Base-by-base conservation (phyloP, 2,113 vertebrate genomes). In the Benthochromis sp. region DNA sequence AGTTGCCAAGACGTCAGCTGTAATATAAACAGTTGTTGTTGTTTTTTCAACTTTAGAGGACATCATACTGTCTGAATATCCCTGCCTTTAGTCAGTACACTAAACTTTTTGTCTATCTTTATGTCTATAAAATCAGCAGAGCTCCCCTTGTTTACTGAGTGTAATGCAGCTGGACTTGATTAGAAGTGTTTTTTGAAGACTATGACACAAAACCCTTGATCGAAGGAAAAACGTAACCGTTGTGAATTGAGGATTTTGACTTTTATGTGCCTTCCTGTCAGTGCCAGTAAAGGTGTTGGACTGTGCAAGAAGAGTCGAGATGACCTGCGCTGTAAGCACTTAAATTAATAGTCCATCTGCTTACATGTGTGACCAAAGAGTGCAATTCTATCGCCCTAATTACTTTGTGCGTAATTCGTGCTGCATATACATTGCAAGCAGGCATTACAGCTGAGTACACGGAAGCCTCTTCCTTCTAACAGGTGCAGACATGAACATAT, bases 401-500 rank as follows among this genome's bases (percentile, higher is more conserved):
- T 55, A 34, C 29, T 73, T 79, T 53, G 38, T 34, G 24, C 27
- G 66, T 79, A 83, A 73, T 81, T 83, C 43, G 24, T 24, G 38
- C 31, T 86, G 52, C 88, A 36, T 86, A 16, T 82, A 11, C 78
- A 40, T 83, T 66, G 6, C 31, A 53, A 83, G 84, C 43, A 38
- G 66, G 63, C 43, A 87, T 80, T 78, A 84, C 55, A 84, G 78
- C 47, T 73, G 27, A 36, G 54, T 43, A 73, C 82, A 38, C 16
- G 29, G 43, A 86, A 27, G 40, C 43, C 13, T 71, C 50, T 83
- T 79, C 59, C 86, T 78, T 38, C 52, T 83, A 87, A 87, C 81
- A 88, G 78, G 85, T 86, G 82, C 80, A 89, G 82, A 86, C 78
- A 86, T 86, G 61, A 57, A 83, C 61, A 88, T 59, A 80, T 59